Percentiles rank a stretch among this genome's conserved stretches.
These are phyloP conservation scores for Apostichopus leukothele DNA, from an alignment of 53 echinoderm and acorn worm genomes.

Conservation along the genomic window DNA sequence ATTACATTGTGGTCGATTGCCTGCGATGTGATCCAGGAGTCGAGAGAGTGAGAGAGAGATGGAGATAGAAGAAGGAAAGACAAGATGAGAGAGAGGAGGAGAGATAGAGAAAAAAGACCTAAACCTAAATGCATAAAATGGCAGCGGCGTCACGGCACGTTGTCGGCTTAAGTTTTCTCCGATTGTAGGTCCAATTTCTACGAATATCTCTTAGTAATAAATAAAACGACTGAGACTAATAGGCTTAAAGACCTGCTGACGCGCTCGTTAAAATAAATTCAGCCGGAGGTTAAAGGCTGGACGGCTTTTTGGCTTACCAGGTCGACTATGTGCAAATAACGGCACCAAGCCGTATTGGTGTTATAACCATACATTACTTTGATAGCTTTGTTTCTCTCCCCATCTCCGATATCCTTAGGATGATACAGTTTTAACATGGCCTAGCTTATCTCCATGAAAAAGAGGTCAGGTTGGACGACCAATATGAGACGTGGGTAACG, in stretches of 20 bases:
- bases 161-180: conserved; percentile 10
- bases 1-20: conserved; percentile 19
- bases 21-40: neutral
- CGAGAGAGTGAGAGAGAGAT: neutral
- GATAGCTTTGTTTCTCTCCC: too few species aligned
- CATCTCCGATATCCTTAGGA: too few species aligned
- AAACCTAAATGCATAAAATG: conserved; percentile 7
- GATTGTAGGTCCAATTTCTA: neutral
- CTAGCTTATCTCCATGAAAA: too few species aligned
- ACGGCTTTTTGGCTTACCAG: neutral
- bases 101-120: neutral
- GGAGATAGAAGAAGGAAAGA: neutral
- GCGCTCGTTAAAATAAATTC: conserved; percentile 18
- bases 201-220: neutral
- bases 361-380: neutral
- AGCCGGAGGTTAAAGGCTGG: conserved; percentile 1
- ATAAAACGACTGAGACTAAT: neutral
- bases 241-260: conserved; percentile 6
- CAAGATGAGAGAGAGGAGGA: neutral
- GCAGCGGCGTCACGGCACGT: conserved; percentile 20
- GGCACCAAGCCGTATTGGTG: neutral
- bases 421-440: too few species aligned
- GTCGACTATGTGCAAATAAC: neutral
- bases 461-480: too few species aligned
- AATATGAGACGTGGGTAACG: too few species aligned